A percentile compares a stretch with the other conserved stretches of the same genome.
Conservation (phyloP, 1,140 invertebrate genomes). For the Cheumatopsyche charites region DNA sequence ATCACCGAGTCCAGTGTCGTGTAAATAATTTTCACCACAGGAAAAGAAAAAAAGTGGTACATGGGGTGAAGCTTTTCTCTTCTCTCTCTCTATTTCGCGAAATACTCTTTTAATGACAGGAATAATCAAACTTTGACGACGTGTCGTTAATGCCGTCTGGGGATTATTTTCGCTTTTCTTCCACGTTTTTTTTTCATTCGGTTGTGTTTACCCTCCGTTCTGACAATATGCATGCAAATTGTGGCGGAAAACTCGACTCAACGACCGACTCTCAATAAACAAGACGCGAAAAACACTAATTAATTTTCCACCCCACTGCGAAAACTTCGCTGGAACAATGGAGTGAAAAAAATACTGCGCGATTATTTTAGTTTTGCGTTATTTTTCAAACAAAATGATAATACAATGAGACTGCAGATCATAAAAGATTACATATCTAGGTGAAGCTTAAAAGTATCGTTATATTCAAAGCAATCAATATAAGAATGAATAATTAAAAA, state of each 20-base stretch:
- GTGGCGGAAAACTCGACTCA: slow-evolving; percentile 6
- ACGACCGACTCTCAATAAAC: slow-evolving; percentile 14
- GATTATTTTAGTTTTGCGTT: too few species aligned
- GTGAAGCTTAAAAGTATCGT: too few species aligned
- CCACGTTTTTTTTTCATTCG: too few species aligned
- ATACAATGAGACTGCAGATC: too few species aligned
- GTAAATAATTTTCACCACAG: slow-evolving; percentile 24
- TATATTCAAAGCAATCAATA: too few species aligned
- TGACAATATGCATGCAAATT: slow-evolving; percentile 10
- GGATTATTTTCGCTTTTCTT: slow-evolving; percentile 20
- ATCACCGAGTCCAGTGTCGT: background rate
- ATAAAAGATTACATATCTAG: too few species aligned
- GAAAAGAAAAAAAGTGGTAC: background rate
- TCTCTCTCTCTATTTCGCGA: background rate
- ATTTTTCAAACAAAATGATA: too few species aligned
- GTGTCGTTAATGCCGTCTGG: slow-evolving; percentile 32
- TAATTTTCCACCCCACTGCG: slow-evolving; percentile 5
- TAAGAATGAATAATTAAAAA: too few species aligned
- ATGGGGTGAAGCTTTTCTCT: background rate
- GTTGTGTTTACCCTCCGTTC: too few species aligned
- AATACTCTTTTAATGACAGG: slow-evolving; percentile 42
- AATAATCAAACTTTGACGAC: slow-evolving; percentile 44
- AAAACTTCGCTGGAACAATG: background rate
- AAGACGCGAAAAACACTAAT: slow-evolving; percentile 25
- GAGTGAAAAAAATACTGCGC: background rate